A percentile compares a stretch with the other conserved stretches of the same genome.
Evolutionary conservation across 1,140 invertebrate species (phyloP).

Genomic region (Apocrypta bakeri): DNA sequence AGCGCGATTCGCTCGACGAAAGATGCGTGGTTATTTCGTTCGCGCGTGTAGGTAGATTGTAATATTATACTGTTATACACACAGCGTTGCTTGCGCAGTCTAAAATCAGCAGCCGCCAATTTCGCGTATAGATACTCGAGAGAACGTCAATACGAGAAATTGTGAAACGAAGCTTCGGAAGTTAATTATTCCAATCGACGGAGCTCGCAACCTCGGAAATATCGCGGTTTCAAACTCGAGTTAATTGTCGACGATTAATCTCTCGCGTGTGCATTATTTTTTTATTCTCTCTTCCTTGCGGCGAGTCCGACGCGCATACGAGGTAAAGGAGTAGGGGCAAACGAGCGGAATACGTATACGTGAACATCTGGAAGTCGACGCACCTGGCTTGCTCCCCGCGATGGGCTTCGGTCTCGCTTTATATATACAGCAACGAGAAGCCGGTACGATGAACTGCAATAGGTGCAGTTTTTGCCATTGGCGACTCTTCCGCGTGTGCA

Average conservation of each 20-base stretch:
- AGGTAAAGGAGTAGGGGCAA: neutral
- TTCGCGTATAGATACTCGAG: neutral
- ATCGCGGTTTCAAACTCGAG: neutral
- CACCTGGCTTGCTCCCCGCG: conserved; percentile 6
- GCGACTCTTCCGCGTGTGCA: neutral
- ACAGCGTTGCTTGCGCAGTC: neutral
- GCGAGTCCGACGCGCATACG: neutral
- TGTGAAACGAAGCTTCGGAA: neutral
- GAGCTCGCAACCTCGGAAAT: no score
- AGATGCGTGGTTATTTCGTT: neutral
- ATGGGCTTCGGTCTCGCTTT: conserved; percentile 5
- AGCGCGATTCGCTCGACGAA: neutral
- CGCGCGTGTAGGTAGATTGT: no score
- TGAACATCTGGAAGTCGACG: conserved; percentile 22
- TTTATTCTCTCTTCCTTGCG: neutral
- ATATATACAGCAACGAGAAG: neutral
- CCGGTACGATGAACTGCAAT: conserved; percentile 1
- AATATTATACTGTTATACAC: no score
- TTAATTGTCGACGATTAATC: neutral
- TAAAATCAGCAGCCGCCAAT: neutral
- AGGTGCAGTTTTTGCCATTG: neutral
- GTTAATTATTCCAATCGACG: no score
- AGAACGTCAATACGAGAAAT: no score
- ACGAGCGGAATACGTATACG: neutral
- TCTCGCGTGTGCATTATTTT: neutral